These are phyloP conservation scores for Dioctria rufipes DNA, from an alignment of 2,888 invertebrate species.

Conservation along the genomic window DNA sequence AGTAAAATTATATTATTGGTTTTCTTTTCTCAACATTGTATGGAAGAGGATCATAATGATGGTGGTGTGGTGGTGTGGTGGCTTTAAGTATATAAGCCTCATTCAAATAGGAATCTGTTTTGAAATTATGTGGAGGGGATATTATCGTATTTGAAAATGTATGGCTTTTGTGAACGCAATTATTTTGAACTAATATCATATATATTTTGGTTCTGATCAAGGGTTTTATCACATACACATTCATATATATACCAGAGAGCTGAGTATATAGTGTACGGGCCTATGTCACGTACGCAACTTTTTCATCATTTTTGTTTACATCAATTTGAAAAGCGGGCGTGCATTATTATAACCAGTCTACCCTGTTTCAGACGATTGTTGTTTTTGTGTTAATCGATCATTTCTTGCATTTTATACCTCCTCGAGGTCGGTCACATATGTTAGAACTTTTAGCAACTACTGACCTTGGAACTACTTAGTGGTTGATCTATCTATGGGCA, in stretches of 20 bases:
- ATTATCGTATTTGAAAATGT: background rate
- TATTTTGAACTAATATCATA: background rate
- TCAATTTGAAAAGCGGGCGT: background rate
- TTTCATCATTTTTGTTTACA: constrained; percentile 3
- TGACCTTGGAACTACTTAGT: too few relatives aligned
- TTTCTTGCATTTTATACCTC: background rate
- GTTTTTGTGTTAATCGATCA: background rate
- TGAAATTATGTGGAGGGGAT: constrained; percentile 18
- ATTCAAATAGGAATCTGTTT: background rate
- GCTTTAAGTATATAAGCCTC: constrained; percentile 20
- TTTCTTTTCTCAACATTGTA: constrained; percentile 6
- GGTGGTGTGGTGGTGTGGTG: background rate
- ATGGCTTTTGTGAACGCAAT: background rate
- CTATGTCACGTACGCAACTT: constrained; percentile 18
- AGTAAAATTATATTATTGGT: background rate
- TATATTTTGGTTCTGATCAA: constrained; percentile 22
- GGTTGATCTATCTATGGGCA: too few relatives aligned
- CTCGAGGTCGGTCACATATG: background rate
- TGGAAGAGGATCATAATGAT: constrained; percentile 22
- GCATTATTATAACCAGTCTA: constrained; percentile 15
- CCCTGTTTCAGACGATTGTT: background rate
- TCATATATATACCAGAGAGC: too few relatives aligned
- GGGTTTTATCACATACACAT: background rate
- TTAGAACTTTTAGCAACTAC: too few relatives aligned
- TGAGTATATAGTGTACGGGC: background rate